These are phyloP conservation scores for Pammene aurita DNA, from an alignment of 2,888 invertebrate genomes.

Conservation along the genomic window DNA sequence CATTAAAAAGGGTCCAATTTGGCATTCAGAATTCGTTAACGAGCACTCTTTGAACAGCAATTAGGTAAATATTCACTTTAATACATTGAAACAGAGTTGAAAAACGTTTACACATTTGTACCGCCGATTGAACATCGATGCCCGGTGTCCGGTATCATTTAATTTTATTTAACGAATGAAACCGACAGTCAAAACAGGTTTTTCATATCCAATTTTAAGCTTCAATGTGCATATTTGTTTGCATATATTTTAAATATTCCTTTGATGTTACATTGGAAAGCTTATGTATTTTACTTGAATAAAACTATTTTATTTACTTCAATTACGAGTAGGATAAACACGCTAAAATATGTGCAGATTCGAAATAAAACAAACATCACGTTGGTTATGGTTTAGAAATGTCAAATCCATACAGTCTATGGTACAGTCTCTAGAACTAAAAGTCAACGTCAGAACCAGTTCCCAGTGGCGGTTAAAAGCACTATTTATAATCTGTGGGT, in stretches of 20 bases:
- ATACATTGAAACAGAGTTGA: not conserved
- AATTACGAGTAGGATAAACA: too few relatives aligned
- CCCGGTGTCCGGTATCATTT: slow-evolving; percentile 10
- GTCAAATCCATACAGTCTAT: too few relatives aligned
- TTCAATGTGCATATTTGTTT: slow-evolving; percentile 14
- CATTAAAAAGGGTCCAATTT: slow-evolving; percentile 32
- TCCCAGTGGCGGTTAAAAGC: too few relatives aligned
- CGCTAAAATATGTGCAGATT: too few relatives aligned
- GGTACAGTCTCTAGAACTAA: too few relatives aligned
- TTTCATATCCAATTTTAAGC: slow-evolving; percentile 10
- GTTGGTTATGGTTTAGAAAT: too few relatives aligned
- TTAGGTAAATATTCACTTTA: not conserved
- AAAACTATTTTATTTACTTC: too few relatives aligned
- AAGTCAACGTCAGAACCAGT: too few relatives aligned
- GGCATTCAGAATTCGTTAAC: slow-evolving; percentile 34
- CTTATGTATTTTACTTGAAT: too few relatives aligned
- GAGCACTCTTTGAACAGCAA: slow-evolving; percentile 28
- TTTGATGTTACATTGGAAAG: not conserved
- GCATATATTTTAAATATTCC: not conserved
- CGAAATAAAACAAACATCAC: too few relatives aligned
- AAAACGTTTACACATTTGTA: not conserved
- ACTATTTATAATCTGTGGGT: too few relatives aligned
- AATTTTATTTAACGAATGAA: slow-evolving; percentile 30
- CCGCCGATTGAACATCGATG: not conserved
- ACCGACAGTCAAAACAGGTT: slow-evolving; percentile 4